Evolutionary conservation across 2,888 invertebrate species (phyloP).

Genomic region (Zelleria hepariella): DNA sequence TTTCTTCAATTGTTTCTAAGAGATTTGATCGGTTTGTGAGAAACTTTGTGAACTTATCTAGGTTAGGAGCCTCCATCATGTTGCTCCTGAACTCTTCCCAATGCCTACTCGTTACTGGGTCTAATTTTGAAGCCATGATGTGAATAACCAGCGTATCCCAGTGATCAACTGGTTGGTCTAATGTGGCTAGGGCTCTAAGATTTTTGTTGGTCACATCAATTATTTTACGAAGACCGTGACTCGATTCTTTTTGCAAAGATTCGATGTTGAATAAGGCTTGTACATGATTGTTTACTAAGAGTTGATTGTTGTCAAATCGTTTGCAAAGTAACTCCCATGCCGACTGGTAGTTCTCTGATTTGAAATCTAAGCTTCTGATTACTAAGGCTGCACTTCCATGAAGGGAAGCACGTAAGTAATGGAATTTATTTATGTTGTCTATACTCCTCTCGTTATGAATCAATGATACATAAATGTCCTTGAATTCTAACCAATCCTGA

Average conservation of each 20-base stretch:
- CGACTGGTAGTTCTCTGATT: slow-evolving; percentile 9
- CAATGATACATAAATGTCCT: background rate
- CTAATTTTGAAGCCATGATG: slow-evolving; percentile 11
- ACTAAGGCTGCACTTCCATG: slow-evolving; percentile 8
- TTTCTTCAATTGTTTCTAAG: slow-evolving; percentile 11
- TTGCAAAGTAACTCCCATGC: slow-evolving; percentile 11
- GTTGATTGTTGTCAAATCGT: slow-evolving; percentile 11
- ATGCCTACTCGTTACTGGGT: slow-evolving; percentile 6
- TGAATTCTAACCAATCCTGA: slow-evolving; percentile 7
- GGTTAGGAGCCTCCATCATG: slow-evolving; percentile 3
- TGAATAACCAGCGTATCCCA: slow-evolving; percentile 12
- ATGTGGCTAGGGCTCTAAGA: slow-evolving; percentile 9
- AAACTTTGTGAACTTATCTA: slow-evolving; percentile 6
- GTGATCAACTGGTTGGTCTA: slow-evolving; percentile 8
- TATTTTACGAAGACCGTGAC: slow-evolving; percentile 9
- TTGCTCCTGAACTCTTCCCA: slow-evolving; percentile 13
- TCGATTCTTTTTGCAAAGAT: slow-evolving; percentile 8
- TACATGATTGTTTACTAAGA: slow-evolving; percentile 15
- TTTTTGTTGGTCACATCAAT: slow-evolving; percentile 17
- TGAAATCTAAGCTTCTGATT: slow-evolving; percentile 10
- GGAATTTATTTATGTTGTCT: slow-evolving; percentile 3
- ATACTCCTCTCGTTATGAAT: background rate
- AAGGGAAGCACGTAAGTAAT: slow-evolving; percentile 7
- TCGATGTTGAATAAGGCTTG: slow-evolving; percentile 13
- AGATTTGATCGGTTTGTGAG: slow-evolving; percentile 8